Evolutionary conservation across 2,888 invertebrate genomes (phyloP), one percentile per base, ranked within the genome.

Genomic region (Drosophila mercatorum): DNA sequence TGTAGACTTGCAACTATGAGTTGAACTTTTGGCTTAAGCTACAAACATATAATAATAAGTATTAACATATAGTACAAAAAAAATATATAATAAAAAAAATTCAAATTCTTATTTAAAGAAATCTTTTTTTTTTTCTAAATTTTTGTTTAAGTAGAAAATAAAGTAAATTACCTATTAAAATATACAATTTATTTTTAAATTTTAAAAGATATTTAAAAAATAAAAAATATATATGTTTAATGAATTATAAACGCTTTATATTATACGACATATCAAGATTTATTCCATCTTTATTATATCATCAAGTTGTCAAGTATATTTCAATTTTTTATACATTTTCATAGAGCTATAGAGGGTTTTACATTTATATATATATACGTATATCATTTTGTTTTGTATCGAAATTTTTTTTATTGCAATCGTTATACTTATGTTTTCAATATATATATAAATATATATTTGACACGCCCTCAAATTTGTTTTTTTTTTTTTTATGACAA

Each of bases 381-480:
- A 47, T 36, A 34, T 51, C 3, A 34, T 51, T 53, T 38, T 70
- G 34, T 73, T 17, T 34, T 67, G 65, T 51, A 59, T 69, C 57
- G 51, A 65, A 58, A 52, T 70, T 44, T 22, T 63, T 78, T 68
- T 66, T 68, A 61, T 75, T 73, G 66, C 66, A 81, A 72, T 75
- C 78, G 76, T 68, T 80, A 73, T 69, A 82, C 80, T 70, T 79
- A 58, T 56, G 57, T 68, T 57, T 51, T 36, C 26, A 26, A 34
- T 34, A 22, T 46, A 26, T 44, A 44, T 51, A 17, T 51, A 34
- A 34, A 17, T 34, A 51, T 55, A 17, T 41, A 55, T 52, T 44
- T 26, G 43, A 60, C 49, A 59, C 31, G 62, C 26, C 17, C 43
- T 59, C 51, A 66, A 60, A 53, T 56, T 56, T 56, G 22, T 22